Evolutionary conservation across 1,140 invertebrate species (phyloP).

Genomic region (Drosophila varians): DNA sequence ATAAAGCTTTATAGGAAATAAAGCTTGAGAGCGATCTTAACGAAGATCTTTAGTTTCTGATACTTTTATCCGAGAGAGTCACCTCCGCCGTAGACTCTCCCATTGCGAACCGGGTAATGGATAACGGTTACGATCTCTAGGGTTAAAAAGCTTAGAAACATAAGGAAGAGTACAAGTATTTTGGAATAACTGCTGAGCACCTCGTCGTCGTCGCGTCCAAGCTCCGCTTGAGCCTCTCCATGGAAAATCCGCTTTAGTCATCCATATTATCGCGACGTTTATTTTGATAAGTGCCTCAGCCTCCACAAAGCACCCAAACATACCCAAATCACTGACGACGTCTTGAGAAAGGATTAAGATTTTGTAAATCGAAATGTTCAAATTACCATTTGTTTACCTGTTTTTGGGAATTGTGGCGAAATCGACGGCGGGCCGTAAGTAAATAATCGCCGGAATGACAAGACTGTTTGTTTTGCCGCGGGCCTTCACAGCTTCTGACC

Average conservation of each 20-base stretch:
- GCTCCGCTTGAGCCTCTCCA: constrained; percentile 44
- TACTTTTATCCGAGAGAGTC: not conserved
- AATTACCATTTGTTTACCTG: constrained; percentile 18
- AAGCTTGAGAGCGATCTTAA: constrained; percentile 40
- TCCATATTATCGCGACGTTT: constrained; percentile 35
- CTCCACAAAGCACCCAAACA: not conserved
- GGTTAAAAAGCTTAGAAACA: no score
- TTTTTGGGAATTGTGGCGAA: constrained; percentile 34
- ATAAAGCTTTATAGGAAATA: constrained; percentile 14
- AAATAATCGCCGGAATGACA: constrained; percentile 19
- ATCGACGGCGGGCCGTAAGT: constrained; percentile 39
- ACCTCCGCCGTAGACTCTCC: no score
- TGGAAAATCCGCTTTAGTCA: constrained; percentile 47
- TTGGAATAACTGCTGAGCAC: no score
- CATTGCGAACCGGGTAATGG: no score
- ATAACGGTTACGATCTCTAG: no score
- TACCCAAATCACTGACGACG: constrained; percentile 43
- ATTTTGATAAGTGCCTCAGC: constrained; percentile 42
- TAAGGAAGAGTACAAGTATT: no score
- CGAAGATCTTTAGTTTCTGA: constrained; percentile 23
- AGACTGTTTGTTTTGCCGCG: constrained; percentile 27
- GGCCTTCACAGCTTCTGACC: constrained; percentile 40
- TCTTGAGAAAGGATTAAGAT: constrained; percentile 41
- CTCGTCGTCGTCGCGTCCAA: constrained; percentile 4
- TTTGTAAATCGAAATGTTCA: constrained; percentile 40